Conservation (phyloP, 2,113 vertebrate genomes). For the Pongo abelii region DNA sequence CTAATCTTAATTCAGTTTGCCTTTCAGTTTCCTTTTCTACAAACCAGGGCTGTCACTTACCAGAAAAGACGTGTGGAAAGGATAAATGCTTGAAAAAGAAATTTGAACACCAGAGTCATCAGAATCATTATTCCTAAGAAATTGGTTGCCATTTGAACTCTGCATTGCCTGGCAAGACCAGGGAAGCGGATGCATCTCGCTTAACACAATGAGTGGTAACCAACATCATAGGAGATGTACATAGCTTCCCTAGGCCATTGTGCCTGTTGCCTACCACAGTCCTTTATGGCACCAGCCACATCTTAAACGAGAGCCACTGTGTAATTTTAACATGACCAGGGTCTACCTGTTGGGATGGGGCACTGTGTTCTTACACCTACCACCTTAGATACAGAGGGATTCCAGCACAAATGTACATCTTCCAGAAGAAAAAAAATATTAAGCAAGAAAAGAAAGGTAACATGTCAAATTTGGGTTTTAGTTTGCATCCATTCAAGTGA, state of each 20-base stretch:
- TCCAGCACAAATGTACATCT: not conserved
- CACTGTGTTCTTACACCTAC: not conserved
- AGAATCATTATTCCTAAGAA: not conserved
- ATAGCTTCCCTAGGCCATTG: not conserved
- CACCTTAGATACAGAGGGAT: not conserved
- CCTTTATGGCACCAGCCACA: not conserved
- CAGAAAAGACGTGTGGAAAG: not conserved
- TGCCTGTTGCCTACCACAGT: not conserved
- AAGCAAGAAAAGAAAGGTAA: not conserved
- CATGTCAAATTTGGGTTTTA: not conserved
- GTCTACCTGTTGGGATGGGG: not conserved
- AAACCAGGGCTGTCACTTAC: not conserved
- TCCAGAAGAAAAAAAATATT: not conserved
- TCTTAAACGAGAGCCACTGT: not conserved
- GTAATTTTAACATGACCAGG: not conserved
- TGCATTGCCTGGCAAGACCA: not conserved
- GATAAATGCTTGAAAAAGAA: not conserved
- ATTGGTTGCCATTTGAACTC: not conserved
- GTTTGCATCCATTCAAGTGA: not conserved
- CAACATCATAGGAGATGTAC: not conserved
- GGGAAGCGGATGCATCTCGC: not conserved
- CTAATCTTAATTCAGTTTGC: not conserved
- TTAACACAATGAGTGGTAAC: not conserved
- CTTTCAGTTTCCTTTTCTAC: not conserved
- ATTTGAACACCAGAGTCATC: not conserved